Percentiles rank a stretch among this genome's conserved stretches.
Conservation (phyloP, 37 sponge, comb jelly and placozoan genomes). For the Aplysina aerophoba region DNA sequence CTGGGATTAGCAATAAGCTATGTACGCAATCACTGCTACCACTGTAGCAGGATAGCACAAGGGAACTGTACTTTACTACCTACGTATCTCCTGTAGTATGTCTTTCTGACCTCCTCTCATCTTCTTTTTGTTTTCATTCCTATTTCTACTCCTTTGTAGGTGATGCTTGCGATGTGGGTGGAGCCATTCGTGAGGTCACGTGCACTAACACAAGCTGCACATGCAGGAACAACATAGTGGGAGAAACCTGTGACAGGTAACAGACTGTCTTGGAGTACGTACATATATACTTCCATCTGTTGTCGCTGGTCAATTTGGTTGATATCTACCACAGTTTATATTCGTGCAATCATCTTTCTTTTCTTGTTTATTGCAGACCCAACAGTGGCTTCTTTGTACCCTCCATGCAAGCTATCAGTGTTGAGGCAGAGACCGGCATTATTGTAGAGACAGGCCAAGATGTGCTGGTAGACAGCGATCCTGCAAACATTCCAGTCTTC, state of each 20-base stretch:
- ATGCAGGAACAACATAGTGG: constrained; percentile 10
- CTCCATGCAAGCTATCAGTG: constrained; percentile 29
- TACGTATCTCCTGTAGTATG: too few relatives aligned
- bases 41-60: too few relatives aligned
- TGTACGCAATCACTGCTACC: too few relatives aligned
- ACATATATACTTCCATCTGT: too few relatives aligned
- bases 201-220: constrained; percentile 5
- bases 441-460: background rate
- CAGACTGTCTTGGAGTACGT: background rate
- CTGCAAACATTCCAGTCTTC: constrained; percentile 31
- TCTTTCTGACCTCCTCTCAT: too few relatives aligned
- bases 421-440: constrained; percentile 39
- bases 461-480: background rate
- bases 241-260: constrained; percentile 16
- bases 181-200: constrained; percentile 3
- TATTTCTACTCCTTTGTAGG: background rate
- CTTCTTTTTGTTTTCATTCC: background rate
- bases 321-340: too few relatives aligned
- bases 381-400: constrained; percentile 21
- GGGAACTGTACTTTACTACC: too few relatives aligned
- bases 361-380: background rate
- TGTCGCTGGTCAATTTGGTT: background rate
- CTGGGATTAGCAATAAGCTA: too few relatives aligned
- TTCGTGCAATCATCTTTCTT: too few relatives aligned
- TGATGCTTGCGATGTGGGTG: constrained; percentile 28